These are phyloP conservation scores for Orycteropus afer DNA, from an alignment of 2,113 vertebrate species.

Conservation along the genomic window DNA sequence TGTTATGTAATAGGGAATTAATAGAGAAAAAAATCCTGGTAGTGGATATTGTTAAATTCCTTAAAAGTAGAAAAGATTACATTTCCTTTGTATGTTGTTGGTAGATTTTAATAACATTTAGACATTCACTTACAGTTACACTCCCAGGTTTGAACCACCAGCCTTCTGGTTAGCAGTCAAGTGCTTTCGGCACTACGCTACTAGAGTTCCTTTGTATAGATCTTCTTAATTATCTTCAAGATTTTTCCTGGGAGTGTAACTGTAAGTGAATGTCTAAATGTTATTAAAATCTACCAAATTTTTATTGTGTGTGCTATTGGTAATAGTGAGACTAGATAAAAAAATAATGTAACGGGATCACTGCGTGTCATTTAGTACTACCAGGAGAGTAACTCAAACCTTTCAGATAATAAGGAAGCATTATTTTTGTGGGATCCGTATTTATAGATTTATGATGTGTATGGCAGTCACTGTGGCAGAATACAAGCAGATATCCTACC, in stretches of 20 bases:
- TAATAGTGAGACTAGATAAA: background rate
- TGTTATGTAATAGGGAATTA: background rate
- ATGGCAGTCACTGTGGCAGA: background rate
- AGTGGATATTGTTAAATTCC: background rate
- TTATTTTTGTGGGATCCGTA: slow-evolving; percentile 45
- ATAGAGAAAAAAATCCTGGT: background rate
- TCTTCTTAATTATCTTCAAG: slow-evolving; percentile 23
- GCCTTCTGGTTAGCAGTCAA: too few species aligned
- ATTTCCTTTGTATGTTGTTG: background rate
- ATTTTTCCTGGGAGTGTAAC: slow-evolving; percentile 17
- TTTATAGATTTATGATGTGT: background rate
- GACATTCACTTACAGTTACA: too few species aligned
- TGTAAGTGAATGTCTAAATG: background rate
- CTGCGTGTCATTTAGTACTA: background rate
- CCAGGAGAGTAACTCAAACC: background rate
- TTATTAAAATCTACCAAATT: background rate
- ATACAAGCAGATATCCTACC: background rate
- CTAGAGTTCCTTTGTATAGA: background rate
- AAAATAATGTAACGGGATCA: background rate
- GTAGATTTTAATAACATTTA: too few species aligned
- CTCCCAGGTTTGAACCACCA: too few species aligned
- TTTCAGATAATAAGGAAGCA: background rate
- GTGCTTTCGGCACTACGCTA: too few species aligned
- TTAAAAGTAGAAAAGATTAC: background rate
- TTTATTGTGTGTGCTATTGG: background rate